Percentiles rank a stretch among this genome's conserved stretches.
These are phyloP conservation scores for Brachymystax lenok DNA, from an alignment of 2,797 vertebrate species.

Conservation along the genomic window DNA sequence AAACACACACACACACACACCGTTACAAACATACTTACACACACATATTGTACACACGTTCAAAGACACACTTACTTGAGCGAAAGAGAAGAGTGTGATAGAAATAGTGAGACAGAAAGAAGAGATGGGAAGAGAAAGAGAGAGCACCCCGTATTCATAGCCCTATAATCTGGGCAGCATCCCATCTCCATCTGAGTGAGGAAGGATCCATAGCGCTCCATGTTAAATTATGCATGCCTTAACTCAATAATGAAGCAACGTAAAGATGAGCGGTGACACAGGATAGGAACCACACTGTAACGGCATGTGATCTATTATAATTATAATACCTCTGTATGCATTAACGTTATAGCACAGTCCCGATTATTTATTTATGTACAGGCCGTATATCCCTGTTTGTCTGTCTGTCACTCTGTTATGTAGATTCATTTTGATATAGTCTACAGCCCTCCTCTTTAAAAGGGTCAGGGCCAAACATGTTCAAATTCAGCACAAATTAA, in stretches of 20 bases:
- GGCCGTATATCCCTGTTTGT: background rate
- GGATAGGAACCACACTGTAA: conserved; percentile 71
- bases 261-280: conserved; percentile 74
- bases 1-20: conserved; percentile 29
- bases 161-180: background rate
- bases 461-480: background rate
- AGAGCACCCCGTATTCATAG: background rate
- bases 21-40: conserved; percentile 12
- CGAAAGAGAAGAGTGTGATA: conserved; percentile 3
- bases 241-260: conserved; percentile 78
- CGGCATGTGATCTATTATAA: conserved; percentile 80
- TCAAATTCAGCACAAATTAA: background rate
- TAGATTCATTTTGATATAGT: conserved; percentile 27
- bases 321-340: conserved; percentile 77
- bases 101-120: conserved; percentile 12
- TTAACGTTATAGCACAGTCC: conserved; percentile 67
- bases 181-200: conserved; percentile 16
- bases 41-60: conserved; percentile 22
- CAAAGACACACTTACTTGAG: conserved; percentile 33
- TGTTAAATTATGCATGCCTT: conserved; percentile 79
- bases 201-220: conserved; percentile 75
- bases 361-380: conserved; percentile 69
- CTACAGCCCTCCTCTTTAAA: background rate
- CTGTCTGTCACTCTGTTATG: background rate
- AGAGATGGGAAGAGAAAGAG: too few species aligned